phyloP scores from a whole-genome alignment of 2,888 invertebrate species.

The Tetranychus piercei region DNA sequence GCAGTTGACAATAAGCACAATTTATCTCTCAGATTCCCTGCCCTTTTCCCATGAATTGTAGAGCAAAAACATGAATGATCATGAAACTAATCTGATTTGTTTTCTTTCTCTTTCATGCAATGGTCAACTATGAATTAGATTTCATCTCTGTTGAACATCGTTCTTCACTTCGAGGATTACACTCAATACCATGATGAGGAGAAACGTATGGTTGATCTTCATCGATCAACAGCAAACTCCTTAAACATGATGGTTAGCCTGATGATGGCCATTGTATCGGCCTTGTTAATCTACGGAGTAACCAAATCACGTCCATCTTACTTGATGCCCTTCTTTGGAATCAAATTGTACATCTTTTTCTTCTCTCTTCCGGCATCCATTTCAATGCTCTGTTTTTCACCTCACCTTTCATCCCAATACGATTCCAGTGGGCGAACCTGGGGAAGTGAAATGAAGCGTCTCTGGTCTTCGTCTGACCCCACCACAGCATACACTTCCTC shows the following conservation, averaged over 20 bases:
- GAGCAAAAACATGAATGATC: too few relatives aligned
- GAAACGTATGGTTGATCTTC: constrained; percentile 8
- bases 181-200: constrained; percentile 3
- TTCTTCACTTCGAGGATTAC: background rate
- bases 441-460: background rate
- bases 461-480: constrained; percentile 5
- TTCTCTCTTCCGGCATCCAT: constrained; percentile 22
- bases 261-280: constrained; percentile 18
- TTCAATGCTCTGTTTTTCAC: constrained; percentile 16
- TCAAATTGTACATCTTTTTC: constrained; percentile 21
- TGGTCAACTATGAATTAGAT: background rate
- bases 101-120: background rate
- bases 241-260: constrained; percentile 15
- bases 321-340: constrained; percentile 22
- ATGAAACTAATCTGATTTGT: background rate
- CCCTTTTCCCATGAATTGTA: too few relatives aligned
- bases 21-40: too few relatives aligned
- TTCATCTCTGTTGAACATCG: background rate
- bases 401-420: background rate
- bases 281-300: constrained; percentile 21
- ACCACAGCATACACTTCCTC: constrained; percentile 17
- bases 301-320: constrained; percentile 21
- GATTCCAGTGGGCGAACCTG: background rate
- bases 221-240: constrained; percentile 7
- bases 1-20: too few relatives aligned